Percentiles rank a stretch among this genome's conserved stretches.
Conservation (phyloP, 2,797 vertebrate species). For the Danio aesculapii region DNA sequence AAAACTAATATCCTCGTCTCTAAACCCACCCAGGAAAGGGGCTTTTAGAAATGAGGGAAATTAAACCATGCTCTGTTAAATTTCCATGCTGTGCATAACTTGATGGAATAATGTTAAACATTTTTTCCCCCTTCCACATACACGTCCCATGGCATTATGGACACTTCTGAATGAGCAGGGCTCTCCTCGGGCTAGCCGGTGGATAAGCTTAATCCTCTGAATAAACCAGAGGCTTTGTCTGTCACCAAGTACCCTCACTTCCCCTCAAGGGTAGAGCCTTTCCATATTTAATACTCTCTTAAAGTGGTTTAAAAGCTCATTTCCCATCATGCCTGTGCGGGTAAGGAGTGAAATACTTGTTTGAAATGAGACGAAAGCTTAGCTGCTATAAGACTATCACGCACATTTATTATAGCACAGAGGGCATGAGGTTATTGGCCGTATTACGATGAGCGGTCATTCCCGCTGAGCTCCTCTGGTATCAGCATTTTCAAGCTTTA, state of each 20-base stretch:
- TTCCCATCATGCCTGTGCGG: not conserved
- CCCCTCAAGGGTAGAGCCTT: constrained; percentile 33
- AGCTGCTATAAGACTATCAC: constrained; percentile 2
- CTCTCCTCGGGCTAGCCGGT: constrained; percentile 32
- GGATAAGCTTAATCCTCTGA: constrained; percentile 45
- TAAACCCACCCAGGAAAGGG: not conserved
- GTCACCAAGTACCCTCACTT: constrained; percentile 27
- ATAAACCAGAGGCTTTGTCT: constrained; percentile 51
- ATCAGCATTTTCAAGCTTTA: constrained; percentile 15
- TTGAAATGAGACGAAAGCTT: constrained; percentile 30
- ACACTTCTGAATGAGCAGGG: constrained; percentile 35
- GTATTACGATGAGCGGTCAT: constrained; percentile 4
- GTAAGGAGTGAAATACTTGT: not conserved
- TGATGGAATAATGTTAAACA: constrained; percentile 37
- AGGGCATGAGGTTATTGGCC: constrained; percentile 2
- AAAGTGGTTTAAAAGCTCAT: constrained; percentile 34
- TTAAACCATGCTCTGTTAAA: not conserved
- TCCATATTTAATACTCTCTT: constrained; percentile 28
- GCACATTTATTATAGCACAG: not conserved
- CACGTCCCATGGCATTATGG: constrained; percentile 1
- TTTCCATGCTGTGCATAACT: constrained; percentile 3
- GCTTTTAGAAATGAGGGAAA: not conserved
- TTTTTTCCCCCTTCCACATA: constrained; percentile 19
- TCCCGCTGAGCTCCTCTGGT: constrained; percentile 6
- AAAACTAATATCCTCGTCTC: constrained; percentile 16